These are phyloP conservation scores for Lasius platythorax DNA, from an alignment of 2,888 invertebrate species.

Conservation along the genomic window DNA sequence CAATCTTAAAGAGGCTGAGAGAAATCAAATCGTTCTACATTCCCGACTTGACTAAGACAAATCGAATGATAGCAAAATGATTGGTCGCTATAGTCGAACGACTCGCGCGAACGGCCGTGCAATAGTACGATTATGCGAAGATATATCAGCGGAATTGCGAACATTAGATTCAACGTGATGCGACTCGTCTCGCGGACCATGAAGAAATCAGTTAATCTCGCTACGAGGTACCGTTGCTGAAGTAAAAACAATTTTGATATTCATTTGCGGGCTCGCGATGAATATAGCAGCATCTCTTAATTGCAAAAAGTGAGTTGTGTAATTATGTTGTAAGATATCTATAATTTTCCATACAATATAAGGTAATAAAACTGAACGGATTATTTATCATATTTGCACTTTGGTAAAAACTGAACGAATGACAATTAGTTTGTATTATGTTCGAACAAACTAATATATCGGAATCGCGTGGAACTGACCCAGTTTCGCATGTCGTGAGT, in stretches of 20 bases:
- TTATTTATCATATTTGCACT: not conserved
- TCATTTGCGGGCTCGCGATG: not conserved
- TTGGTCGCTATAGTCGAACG: constrained; percentile 12
- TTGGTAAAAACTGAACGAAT: not conserved
- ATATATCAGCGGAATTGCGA: constrained; percentile 34
- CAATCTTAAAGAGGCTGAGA: not conserved
- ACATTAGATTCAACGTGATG: constrained; percentile 1
- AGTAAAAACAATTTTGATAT: not conserved
- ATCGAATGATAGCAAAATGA: constrained; percentile 12
- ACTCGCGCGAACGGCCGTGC: constrained; percentile 15
- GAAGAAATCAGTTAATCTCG: constrained; percentile 31
- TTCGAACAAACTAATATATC: constrained; percentile 41
- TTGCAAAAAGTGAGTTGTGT: not conserved
- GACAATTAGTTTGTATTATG: not conserved
- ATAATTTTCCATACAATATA: not conserved
- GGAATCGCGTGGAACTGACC: constrained; percentile 58
- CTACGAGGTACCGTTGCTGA: constrained; percentile 11
- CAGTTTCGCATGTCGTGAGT: constrained; percentile 59
- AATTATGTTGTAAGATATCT: not conserved
- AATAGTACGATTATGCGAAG: constrained; percentile 20
- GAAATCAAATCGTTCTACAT: constrained; percentile 31
- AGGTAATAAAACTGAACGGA: not conserved
- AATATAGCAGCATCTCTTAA: not conserved
- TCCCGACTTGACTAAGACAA: constrained; percentile 23
- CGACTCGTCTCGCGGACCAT: constrained; percentile 13